Percentiles rank a stretch among this genome's conserved stretches.
Conservation (phyloP, 2,113 vertebrate genomes). For the Malurus melanocephalus region DNA sequence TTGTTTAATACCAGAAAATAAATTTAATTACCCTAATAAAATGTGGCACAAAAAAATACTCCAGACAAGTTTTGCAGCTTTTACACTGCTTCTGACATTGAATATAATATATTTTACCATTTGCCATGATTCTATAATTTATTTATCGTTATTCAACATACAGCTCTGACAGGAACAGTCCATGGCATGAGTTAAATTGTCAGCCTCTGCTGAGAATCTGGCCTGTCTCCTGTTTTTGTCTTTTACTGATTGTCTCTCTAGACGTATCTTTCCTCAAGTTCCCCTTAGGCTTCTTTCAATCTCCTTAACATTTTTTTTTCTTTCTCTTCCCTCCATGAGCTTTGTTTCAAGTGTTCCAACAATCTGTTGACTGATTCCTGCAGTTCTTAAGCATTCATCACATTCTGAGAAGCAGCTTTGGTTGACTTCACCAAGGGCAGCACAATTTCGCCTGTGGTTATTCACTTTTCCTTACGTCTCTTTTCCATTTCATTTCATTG, state of each 20-base stretch:
- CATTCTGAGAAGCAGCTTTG: slow-evolving; percentile 2
- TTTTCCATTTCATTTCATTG: slow-evolving; percentile 29
- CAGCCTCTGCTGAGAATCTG: not conserved
- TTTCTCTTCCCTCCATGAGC: not conserved
- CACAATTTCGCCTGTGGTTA: slow-evolving; percentile 18
- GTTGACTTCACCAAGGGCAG: slow-evolving; percentile 38
- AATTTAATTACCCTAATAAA: not conserved
- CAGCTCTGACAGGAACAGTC: not conserved
- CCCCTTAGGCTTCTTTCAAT: slow-evolving; percentile 6
- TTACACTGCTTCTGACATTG: not conserved
- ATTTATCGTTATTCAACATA: not conserved
- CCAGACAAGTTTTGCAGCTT: not conserved
- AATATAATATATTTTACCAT: not conserved
- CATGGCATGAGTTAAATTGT: not conserved
- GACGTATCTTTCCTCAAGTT: not conserved
- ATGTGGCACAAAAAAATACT: not conserved
- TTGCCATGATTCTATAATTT: not conserved
- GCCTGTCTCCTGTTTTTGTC: not conserved
- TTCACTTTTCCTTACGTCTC: not conserved
- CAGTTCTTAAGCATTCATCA: slow-evolving; percentile 39
- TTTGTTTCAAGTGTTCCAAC: slow-evolving; percentile 37
- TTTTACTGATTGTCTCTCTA: not conserved
- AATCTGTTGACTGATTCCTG: slow-evolving; percentile 29
- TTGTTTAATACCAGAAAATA: not conserved
- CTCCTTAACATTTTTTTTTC: not conserved